Evolutionary conservation across 2,113 vertebrate species (phyloP).

Genomic region (Dasyprocta punctata): DNA sequence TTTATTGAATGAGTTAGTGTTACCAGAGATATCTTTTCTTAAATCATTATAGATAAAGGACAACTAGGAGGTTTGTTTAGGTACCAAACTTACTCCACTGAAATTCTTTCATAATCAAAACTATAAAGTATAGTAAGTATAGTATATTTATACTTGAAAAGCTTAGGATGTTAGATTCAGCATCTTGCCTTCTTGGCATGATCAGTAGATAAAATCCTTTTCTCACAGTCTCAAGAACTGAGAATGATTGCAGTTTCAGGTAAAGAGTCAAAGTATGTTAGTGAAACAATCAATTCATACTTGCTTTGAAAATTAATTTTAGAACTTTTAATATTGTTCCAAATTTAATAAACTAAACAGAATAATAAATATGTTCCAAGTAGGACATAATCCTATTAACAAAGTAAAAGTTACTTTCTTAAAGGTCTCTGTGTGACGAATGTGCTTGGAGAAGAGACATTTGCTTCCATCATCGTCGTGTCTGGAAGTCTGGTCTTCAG

Average conservation of each 20-base stretch:
- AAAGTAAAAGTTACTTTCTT: constrained; percentile 32
- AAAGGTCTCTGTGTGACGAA: background rate
- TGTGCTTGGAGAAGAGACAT: background rate
- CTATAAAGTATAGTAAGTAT: background rate
- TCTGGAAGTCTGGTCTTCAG: background rate
- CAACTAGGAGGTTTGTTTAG: background rate
- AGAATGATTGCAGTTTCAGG: constrained; percentile 11
- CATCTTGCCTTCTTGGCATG: background rate
- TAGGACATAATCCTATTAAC: background rate
- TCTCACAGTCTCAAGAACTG: background rate
- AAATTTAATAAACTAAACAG: constrained; percentile 27
- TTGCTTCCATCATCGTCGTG: background rate
- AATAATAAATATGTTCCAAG: background rate
- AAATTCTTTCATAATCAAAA: constrained; percentile 30
- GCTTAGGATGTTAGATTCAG: background rate
- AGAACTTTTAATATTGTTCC: constrained; percentile 41
- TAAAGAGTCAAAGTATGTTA: constrained; percentile 27
- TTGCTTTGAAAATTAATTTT: constrained; percentile 40
- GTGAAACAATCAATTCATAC: constrained; percentile 1
- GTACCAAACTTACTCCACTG: background rate
- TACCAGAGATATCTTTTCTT: background rate
- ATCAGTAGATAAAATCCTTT: constrained; percentile 17
- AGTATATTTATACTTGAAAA: background rate
- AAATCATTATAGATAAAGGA: background rate
- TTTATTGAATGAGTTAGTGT: background rate